These are phyloP conservation scores for Champsocephalus gunnari DNA, from an alignment of 2,797 vertebrate genomes.

Conservation along the genomic window DNA sequence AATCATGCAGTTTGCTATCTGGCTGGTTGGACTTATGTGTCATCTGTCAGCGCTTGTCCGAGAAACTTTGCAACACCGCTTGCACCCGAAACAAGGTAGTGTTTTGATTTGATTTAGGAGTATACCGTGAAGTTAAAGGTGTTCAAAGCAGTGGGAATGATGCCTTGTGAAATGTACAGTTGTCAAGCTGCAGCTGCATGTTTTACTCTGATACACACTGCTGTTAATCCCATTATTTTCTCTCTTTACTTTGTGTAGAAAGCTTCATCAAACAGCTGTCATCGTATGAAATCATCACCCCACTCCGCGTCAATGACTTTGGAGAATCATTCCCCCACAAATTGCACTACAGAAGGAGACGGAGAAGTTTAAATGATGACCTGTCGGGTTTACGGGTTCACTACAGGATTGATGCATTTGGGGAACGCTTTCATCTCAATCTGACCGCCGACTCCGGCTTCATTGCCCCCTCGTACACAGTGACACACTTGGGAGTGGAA, in stretches of 20 bases:
- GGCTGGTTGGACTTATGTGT: conserved; percentile 89
- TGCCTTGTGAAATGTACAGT: not conserved
- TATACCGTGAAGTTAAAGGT: not conserved
- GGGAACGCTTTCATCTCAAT: conserved; percentile 93
- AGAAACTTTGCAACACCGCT: conserved; percentile 82
- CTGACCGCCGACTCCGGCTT: conserved; percentile 92
- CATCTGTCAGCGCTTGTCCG: conserved; percentile 87
- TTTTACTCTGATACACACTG: not conserved
- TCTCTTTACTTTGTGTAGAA: conserved; percentile 81
- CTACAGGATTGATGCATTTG: conserved; percentile 92
- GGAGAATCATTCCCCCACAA: conserved; percentile 90
- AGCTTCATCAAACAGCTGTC: conserved; percentile 89
- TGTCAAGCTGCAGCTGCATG: conserved; percentile 29
- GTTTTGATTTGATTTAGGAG: conserved; percentile 32
- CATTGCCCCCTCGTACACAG: conserved; percentile 88
- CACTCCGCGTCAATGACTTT: conserved; percentile 92
- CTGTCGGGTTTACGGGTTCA: conserved; percentile 83
- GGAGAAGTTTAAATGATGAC: conserved; percentile 85
- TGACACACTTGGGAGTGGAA: conserved; percentile 87
- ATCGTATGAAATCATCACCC: conserved; percentile 94
- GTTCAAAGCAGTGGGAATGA: conserved; percentile 22
- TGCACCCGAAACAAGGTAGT: conserved; percentile 95
- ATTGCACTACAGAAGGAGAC: conserved; percentile 89
- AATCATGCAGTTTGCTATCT: conserved; percentile 90
- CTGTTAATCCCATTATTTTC: conserved; percentile 7